A percentile compares a stretch with the other conserved stretches of the same genome.
phyloP scores from a whole-genome alignment of 2,797 vertebrate genomes.

The Myotis vivesi region DNA sequence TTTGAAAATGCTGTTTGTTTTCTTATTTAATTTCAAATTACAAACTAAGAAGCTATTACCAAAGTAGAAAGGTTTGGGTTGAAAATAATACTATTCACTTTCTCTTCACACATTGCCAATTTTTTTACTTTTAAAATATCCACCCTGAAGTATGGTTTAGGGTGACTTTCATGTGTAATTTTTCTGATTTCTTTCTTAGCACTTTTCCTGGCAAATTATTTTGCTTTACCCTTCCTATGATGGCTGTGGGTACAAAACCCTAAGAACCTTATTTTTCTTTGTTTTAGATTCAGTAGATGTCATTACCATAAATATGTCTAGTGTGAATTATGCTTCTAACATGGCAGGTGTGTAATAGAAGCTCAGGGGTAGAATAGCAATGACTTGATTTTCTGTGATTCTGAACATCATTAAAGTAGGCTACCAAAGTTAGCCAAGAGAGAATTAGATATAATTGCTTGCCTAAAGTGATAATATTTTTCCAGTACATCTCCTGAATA shows the following conservation, averaged over 20 bases:
- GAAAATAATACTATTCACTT: neutral
- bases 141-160: neutral
- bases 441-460: slow-evolving; percentile 86
- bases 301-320: slow-evolving; percentile 65
- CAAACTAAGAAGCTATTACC: slow-evolving; percentile 3
- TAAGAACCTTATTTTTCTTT: slow-evolving; percentile 65
- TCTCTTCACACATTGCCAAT: neutral
- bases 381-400: slow-evolving; percentile 83
- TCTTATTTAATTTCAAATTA: slow-evolving; percentile 41
- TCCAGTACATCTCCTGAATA: slow-evolving; percentile 79
- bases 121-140: slow-evolving; percentile 7
- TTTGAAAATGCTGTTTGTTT: slow-evolving; percentile 47
- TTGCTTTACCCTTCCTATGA: slow-evolving; percentile 45
- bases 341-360: slow-evolving; percentile 65
- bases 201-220: slow-evolving; percentile 43
- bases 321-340: slow-evolving; percentile 62
- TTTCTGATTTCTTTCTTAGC: neutral
- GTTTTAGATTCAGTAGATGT: slow-evolving; percentile 71
- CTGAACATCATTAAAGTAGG: slow-evolving; percentile 78
- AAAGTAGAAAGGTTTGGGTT: neutral
- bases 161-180: neutral
- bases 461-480: slow-evolving; percentile 83
- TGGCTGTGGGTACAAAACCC: slow-evolving; percentile 49
- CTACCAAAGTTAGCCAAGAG: slow-evolving; percentile 80
- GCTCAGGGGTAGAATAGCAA: slow-evolving; percentile 81